phyloP scores from a whole-genome alignment of 2,797 vertebrate species.

The Acanthopagrus latus region DNA sequence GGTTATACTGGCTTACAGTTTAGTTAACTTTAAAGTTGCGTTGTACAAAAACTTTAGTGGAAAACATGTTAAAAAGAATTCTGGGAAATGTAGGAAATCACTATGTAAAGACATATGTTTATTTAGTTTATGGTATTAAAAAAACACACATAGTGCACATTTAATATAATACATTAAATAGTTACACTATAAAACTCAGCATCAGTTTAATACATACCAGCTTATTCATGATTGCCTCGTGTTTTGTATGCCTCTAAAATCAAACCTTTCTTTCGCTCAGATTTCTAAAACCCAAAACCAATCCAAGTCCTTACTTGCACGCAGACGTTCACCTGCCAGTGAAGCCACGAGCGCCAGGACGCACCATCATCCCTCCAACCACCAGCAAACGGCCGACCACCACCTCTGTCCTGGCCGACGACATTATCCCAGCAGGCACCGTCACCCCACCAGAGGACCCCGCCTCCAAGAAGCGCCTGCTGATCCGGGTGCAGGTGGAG shows the following conservation, averaged over 20 bases:
- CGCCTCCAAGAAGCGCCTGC: constrained; percentile 60
- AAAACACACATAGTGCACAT: too few species aligned
- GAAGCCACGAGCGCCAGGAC: constrained; percentile 28
- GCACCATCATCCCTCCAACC: background rate
- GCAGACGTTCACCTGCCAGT: constrained; percentile 66
- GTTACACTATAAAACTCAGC: background rate
- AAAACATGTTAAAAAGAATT: background rate
- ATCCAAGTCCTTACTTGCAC: constrained; percentile 78
- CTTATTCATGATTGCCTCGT: constrained; percentile 14
- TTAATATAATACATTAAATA: background rate
- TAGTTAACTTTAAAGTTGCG: too few species aligned
- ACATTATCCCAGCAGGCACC: background rate
- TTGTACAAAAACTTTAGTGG: too few species aligned
- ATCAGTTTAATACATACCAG: background rate
- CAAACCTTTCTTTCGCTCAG: constrained; percentile 80
- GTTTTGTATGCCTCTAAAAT: constrained; percentile 67
- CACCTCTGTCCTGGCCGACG: background rate
- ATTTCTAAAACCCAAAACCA: constrained; percentile 81
- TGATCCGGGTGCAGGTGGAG: constrained; percentile 76
- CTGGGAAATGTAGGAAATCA: background rate
- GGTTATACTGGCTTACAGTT: too few species aligned
- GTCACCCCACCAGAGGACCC: background rate
- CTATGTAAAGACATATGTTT: too few species aligned
- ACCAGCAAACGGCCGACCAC: background rate
- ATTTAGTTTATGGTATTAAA: too few species aligned